Evolutionary conservation across 2,113 vertebrate genomes (phyloP), one percentile per base, ranked within the genome.

Genomic region (Tyrannus savana): DNA sequence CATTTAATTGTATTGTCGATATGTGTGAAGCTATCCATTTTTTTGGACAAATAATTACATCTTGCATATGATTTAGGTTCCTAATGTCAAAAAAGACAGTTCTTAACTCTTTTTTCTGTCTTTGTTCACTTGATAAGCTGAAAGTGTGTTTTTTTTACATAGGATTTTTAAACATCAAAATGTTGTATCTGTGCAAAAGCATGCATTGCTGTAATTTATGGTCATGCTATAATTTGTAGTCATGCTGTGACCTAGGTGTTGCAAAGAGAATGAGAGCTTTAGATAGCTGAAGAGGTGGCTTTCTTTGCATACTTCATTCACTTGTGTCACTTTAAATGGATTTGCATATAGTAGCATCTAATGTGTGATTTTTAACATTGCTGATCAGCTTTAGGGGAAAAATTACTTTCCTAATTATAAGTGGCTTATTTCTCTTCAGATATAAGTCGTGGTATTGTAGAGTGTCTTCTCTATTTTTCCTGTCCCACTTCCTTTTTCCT

Each of bases 351-450:
- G 50, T 76, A 77, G 23, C 41, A 18, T 68, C 50, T 93, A 35
- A 46, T 80, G 14, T 2, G 22, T 72, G 49, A 67, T 94, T 97
- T 93, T 88, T 77, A 91, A 90, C 49, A 33, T 35, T 49, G 19
- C 7, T 86, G 47, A 52, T 95, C 58, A 67, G 17, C 72, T 92
- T 96, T 74, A 81, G 58, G 37, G 47, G 55, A 55, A 58, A 53
- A 83, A 68, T 41, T 69, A 31, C 55, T 89, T 96, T 84, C 39
- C 69, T 90, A 69, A 67, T 84, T 97, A 13, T 75, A 92, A 88
- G 55, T 91, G 69, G 42, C 77, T 79, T 52, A 84, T 95, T 91
- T 66, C 35, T 89, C 55, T 93, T 91, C 76, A 82, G 90, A 91
- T 28, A 2, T 41, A 72, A 90, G 56, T 81, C 87, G 74, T 85